Evolutionary conservation across 2,797 vertebrate genomes (phyloP).

Genomic region (Peromyscus attwateri): DNA sequence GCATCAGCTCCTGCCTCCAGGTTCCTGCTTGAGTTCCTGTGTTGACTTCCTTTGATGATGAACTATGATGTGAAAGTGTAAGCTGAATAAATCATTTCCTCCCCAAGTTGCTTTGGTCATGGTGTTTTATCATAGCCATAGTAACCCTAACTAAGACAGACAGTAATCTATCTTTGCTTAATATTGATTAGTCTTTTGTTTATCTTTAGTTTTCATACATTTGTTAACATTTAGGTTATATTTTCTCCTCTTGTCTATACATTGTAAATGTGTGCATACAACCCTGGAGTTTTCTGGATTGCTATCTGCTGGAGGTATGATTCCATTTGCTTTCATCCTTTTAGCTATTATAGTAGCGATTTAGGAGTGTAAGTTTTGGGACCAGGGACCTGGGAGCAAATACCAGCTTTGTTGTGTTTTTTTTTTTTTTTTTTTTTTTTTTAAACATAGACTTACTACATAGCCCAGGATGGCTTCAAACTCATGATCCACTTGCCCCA

Average conservation of each 20-base stretch:
- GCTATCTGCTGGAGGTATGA: not conserved
- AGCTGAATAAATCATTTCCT: not conserved
- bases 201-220: not conserved
- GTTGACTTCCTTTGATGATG: not conserved
- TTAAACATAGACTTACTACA: not conserved
- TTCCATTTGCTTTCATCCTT: not conserved
- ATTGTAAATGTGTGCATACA: not conserved
- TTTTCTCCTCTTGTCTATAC: not conserved
- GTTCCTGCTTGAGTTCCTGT: not conserved
- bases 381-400: not conserved
- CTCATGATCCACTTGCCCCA: not conserved
- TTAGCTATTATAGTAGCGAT: not conserved
- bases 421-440: not conserved
- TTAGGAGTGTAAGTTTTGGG: not conserved
- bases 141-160: not conserved
- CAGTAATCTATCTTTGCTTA: not conserved
- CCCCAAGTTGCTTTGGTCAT: not conserved
- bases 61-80: not conserved
- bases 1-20: not conserved
- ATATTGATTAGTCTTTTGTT: not conserved
- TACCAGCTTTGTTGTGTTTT: not conserved
- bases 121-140: not conserved
- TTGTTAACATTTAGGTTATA: not conserved
- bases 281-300: not conserved
- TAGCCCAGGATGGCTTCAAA: not conserved